Base-by-base conservation (phyloP, 2,888 invertebrate species). In the Pilophorus perplexus region DNA sequence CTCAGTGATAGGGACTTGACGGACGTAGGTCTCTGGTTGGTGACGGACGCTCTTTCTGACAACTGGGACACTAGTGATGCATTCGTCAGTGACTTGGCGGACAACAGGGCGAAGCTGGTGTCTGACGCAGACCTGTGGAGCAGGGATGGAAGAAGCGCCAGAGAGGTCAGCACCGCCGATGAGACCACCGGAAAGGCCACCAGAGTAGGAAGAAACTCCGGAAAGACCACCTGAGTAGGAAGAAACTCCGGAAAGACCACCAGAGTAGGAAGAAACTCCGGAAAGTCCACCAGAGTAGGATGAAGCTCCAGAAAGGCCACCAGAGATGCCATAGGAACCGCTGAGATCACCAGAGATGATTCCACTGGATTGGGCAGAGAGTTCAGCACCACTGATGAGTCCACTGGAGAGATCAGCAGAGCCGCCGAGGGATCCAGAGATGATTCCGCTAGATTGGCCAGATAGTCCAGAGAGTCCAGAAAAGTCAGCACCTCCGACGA, bases 11-110 rank as follows among this genome's bases (percentile, higher is more conserved):
- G 69, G 69, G 33, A 69, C 67, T 18, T 69, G 69, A 18, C 69
- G 68, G 44, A 67, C 67, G 66, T 18, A 44, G 8, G 14, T 20
- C 42, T 69, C 68, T 27, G 69, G 65, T 27, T 68, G 68, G 38
- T 68, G 66, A 8, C 68, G 23, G 52, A 69, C 40, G 37, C 33
- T 65, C 66, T 69, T 69, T 48, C 40, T 65, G 40, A 68, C 59
- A 12, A 69, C 59, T 42, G 69, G 69, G n/a, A 69, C 69, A 50
- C 68, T 42, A 27, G 46, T 54, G 33, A 69, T 33, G 59, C 69
- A 69, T 42, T 69, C 69, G 18, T 69, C 69, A 38, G 67, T 66
- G 10, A 69, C 69, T n/a, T 68, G 68, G 57, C 68, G 68, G 48
- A 69, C 68, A 10, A 60, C 62, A 20, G 50, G 59, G 25, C 65